phyloP scores from a whole-genome alignment of 2,797 vertebrate genomes.

The Pteronotus mesoamericanus region DNA sequence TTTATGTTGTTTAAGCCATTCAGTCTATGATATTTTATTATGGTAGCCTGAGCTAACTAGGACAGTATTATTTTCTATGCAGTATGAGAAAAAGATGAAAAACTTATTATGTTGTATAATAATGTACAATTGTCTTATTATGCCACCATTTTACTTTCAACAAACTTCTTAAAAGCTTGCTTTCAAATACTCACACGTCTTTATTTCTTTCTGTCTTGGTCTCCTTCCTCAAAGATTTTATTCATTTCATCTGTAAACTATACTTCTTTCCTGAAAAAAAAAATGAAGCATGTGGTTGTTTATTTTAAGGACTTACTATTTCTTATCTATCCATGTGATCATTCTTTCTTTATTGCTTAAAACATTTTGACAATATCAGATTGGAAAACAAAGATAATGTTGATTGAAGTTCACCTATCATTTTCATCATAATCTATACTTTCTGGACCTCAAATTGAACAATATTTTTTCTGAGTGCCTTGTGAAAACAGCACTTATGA shows the following conservation, averaged over 20 bases:
- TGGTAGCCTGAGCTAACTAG: neutral
- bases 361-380: conserved; percentile 52
- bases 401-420: conserved; percentile 54
- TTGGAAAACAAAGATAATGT: conserved; percentile 35
- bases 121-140: neutral
- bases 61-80: neutral
- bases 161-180: neutral
- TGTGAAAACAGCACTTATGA: conserved; percentile 23
- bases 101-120: neutral
- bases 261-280: conserved; percentile 46
- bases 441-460: conserved; percentile 33
- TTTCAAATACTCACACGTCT: neutral
- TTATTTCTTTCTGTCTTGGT: neutral
- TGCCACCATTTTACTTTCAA: neutral
- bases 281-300: conserved; percentile 59
- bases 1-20: neutral
- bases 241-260: conserved; percentile 45
- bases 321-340: conserved; percentile 47
- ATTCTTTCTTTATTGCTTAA: conserved; percentile 56
- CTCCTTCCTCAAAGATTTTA: conserved; percentile 55
- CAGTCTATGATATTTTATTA: neutral
- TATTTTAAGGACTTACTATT: conserved; percentile 69
- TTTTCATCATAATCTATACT: conserved; percentile 48
- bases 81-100: neutral
- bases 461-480: neutral